Evolutionary conservation across 2,888 invertebrate genomes (phyloP), one percentile per base, ranked within the genome.

Genomic region (Spicauda simplicius): DNA sequence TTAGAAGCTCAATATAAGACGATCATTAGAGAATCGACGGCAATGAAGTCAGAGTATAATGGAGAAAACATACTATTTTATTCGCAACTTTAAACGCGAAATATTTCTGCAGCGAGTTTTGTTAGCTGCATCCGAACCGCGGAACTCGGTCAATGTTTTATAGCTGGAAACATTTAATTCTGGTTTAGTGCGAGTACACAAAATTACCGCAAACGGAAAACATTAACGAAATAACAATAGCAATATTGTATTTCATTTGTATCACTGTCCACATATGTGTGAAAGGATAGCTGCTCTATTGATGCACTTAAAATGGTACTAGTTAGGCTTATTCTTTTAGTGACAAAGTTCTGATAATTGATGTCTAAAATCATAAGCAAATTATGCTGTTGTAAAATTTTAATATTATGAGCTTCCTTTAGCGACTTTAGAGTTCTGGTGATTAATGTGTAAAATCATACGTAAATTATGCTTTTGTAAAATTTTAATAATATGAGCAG

Each of bases 21-120:
- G 81, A 79, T 84, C 82, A 84, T 87, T 87, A 85, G 80, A 69
- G 74, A 69, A 73, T 76, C 73, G 76, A 74, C 79, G 76, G 72
- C 77, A 73, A 77, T 77, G 78, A 75, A 77, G 76, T 79, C 79
- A 78, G 72, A 73, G 68, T 74, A 83, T 79, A 84, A 87, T 82
- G 25, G 25, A 25, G 25, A 71, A 70, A 72, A 76, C 76, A 73
- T 77, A 75, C 37, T 30, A 52, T 63, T 56, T 63, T 56, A 30
- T 64, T 56, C 71, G 69, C 69, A 71, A 72, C 72, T 72, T 72
- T 69, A 61, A 70, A 68, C 66, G 70, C 69, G 61, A 71, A 71
- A 74, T 73, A 72, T 72, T 73, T 70, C 72, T 67, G 72, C 63
- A 64, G 70, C 70, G 72, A 75, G 72, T 76, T 75, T 73, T 73